Evolutionary conservation across 2,113 vertebrate species (phyloP).

Genomic region (Microtus oregoni): DNA sequence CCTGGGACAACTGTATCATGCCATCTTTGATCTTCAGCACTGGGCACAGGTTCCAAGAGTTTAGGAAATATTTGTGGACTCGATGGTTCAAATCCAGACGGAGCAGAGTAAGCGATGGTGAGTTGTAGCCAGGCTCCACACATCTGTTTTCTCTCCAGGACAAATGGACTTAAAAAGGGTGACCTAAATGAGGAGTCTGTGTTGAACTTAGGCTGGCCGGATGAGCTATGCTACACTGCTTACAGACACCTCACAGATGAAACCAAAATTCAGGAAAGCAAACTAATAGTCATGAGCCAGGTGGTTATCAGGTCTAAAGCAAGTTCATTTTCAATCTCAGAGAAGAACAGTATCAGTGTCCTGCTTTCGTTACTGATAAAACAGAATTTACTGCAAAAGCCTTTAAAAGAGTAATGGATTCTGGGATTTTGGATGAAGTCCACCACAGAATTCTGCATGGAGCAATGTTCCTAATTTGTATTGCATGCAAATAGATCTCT

Average conservation of each 20-base stretch:
- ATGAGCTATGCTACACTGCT: neutral
- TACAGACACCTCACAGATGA: neutral
- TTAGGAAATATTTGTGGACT: neutral
- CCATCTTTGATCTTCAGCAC: neutral
- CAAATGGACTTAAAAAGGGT: neutral
- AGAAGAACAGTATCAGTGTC: neutral
- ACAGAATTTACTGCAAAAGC: neutral
- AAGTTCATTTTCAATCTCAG: neutral
- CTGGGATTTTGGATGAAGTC: conserved; percentile 17
- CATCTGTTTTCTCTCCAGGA: neutral
- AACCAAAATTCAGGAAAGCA: neutral
- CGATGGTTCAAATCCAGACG: neutral
- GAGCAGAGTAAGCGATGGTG: neutral
- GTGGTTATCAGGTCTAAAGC: conserved; percentile 1
- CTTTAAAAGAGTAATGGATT: conserved; percentile 23
- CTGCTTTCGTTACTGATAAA: conserved; percentile 34
- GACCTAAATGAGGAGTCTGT: neutral
- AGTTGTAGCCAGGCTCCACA: neutral
- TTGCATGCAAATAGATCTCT: conserved; percentile 36
- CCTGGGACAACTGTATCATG: neutral
- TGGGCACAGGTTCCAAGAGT: neutral
- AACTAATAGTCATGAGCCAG: neutral
- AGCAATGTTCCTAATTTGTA: conserved; percentile 33
- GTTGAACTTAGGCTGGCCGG: neutral
- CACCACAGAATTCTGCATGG: neutral